These are phyloP conservation scores for Ammodramus savannarum DNA, from an alignment of 2,113 vertebrate genomes.

Conservation along the genomic window DNA sequence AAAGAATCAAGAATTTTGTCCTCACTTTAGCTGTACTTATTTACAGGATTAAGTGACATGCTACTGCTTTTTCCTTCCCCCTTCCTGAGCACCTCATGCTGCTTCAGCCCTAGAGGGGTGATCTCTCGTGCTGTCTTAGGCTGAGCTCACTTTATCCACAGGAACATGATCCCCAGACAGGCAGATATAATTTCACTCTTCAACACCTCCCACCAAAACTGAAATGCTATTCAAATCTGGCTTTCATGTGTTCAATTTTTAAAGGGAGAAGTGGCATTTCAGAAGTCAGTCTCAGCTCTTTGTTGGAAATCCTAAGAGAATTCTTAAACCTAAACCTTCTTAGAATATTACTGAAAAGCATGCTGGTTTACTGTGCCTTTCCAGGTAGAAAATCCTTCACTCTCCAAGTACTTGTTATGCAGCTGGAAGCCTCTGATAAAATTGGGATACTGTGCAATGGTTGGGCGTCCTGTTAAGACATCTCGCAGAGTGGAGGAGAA, in stretches of 20 bases:
- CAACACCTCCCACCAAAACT: background rate
- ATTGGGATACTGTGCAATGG: constrained; percentile 67
- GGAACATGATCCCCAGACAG: background rate
- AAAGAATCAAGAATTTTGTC: background rate
- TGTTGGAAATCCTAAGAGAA: background rate
- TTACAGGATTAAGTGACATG: background rate
- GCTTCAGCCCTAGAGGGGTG: background rate
- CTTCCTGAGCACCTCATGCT: background rate
- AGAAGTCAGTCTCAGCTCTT: background rate
- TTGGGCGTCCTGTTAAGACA: constrained; percentile 68
- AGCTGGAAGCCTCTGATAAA: constrained; percentile 78
- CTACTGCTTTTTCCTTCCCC: background rate
- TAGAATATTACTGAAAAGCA: background rate
- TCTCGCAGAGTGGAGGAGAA: constrained; percentile 63
- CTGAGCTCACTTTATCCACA: background rate
- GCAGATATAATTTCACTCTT: background rate
- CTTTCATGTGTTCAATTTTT: background rate
- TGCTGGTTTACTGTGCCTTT: constrained; percentile 68
- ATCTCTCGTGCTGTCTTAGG: background rate
- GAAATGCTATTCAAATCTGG: background rate
- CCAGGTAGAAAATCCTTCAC: constrained; percentile 72
- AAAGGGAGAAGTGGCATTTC: background rate
- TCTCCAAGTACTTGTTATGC: constrained; percentile 68
- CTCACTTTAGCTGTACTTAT: background rate
- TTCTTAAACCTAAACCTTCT: background rate